Evolutionary conservation across 1,140 invertebrate genomes (phyloP).

Genomic region (Akabosia matsudoensis): DNA sequence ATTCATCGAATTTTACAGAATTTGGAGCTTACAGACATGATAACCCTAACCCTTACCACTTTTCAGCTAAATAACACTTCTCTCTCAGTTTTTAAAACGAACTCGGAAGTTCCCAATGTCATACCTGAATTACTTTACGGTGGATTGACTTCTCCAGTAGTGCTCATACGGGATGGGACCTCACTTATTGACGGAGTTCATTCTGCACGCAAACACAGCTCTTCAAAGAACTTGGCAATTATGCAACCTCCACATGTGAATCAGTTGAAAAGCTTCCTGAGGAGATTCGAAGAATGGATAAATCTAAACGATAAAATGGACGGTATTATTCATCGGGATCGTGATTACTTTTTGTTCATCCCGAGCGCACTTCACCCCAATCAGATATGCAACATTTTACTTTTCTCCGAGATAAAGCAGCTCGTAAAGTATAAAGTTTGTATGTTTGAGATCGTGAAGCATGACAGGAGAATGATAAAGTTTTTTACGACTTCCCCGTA

Average conservation of each 20-base stretch:
- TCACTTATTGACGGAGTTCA: too few relatives aligned
- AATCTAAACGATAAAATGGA: background rate
- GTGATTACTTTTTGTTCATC: background rate
- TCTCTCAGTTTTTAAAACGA: too few relatives aligned
- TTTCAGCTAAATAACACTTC: too few relatives aligned
- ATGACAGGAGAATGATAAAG: background rate
- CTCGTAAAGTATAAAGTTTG: background rate
- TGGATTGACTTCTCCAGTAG: too few relatives aligned
- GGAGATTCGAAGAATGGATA: background rate
- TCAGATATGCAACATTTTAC: background rate
- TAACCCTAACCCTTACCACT: too few relatives aligned
- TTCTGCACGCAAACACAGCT: background rate
- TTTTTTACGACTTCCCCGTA: background rate
- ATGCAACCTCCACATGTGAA: background rate
- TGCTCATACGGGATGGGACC: too few relatives aligned
- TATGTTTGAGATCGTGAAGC: too few relatives aligned
- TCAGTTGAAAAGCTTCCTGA: background rate
- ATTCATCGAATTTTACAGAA: too few relatives aligned
- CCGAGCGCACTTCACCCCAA: background rate
- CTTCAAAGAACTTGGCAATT: background rate
- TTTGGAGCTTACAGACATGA: too few relatives aligned
- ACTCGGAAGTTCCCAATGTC: too few relatives aligned
- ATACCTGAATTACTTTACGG: too few relatives aligned
- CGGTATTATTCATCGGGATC: background rate
- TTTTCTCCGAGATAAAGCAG: background rate